phyloP scores from a whole-genome alignment of 2,888 invertebrate species.

The Ctenicera cuprea region DNA sequence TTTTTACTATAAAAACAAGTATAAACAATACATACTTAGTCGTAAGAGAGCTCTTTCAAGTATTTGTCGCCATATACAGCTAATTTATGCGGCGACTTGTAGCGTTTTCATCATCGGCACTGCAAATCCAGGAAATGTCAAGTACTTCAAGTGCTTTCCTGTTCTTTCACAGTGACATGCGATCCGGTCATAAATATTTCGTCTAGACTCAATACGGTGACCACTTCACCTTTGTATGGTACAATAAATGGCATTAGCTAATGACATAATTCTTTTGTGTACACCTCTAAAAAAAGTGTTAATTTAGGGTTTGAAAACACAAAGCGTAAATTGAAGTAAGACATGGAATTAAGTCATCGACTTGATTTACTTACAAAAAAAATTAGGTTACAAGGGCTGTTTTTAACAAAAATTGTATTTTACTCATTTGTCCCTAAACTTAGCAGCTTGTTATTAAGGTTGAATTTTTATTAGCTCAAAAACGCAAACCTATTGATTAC shows the following conservation, averaged over 20 bases:
- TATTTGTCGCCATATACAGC: slow-evolving; percentile 40
- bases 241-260: slow-evolving; percentile 27
- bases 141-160: slow-evolving; percentile 64
- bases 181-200: slow-evolving; percentile 62
- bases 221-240: slow-evolving; percentile 14
- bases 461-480: too few species aligned
- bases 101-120: slow-evolving; percentile 62
- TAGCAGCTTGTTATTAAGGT: too few species aligned
- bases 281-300: slow-evolving; percentile 28
- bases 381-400: neutral
- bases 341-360: slow-evolving; percentile 25
- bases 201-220: slow-evolving; percentile 35
- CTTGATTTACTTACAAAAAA: neutral
- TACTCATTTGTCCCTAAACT: too few species aligned
- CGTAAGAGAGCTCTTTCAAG: slow-evolving; percentile 14
- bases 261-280: slow-evolving; percentile 37
- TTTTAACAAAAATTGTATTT: too few species aligned
- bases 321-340: neutral
- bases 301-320: slow-evolving; percentile 13
- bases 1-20: neutral
- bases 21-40: slow-evolving; percentile 27
- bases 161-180: slow-evolving; percentile 63
- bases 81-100: slow-evolving; percentile 56
- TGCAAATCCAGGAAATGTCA: slow-evolving; percentile 66
- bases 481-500: too few species aligned